Base-by-base conservation (phyloP, 2,113 vertebrate genomes). In the Anthoscopus minutus region DNA sequence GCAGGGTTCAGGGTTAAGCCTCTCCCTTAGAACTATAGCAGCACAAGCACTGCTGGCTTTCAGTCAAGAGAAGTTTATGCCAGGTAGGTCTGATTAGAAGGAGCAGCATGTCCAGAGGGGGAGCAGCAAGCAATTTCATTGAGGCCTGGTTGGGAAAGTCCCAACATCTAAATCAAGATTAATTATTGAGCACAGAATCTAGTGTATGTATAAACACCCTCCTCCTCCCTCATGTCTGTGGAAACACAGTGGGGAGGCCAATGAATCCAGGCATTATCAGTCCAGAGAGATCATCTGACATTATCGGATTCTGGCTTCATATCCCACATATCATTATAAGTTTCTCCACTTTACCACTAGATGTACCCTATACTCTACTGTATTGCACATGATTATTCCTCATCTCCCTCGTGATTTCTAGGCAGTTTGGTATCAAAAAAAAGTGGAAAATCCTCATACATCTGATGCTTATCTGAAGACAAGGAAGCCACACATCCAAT, bases 141-240 rank as follows among this genome's bases (percentile, higher is more conserved):
- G 90, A 94, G 92, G 93, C 76, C 90, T 53, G 80, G 51, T 31
- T 97, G 94, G 95, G 94, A 96, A 97, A 97, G 96, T 97, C 94
- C 96, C 96, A 96, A 88, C 88, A 88, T 76, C 93, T 89, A 96
- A 88, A 95, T 96, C 93, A 96, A 96, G 95, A 97, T 96, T 94
- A 95, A 94, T 79, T 96, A 85, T 22, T 60, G 25, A 95, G 69
- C 16, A 6, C 31, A 90, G 94, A 92, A 88, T 83, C 45, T 86
- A 94, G 82, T 51, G 53, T 89, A 58, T 92, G 92, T 78, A 92
- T 90, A 92, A 96, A 96, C 93, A 94, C 82, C 35, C 82, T 91
- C 70, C 94, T 90, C 89, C 96, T 96, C 94, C 82, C 60, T 95
- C 88, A 81, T 0, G 3, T 92, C 92, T 93, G 81, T 93, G 92